phyloP scores from a whole-genome alignment of 1,140 invertebrate genomes.

The Drosophila elegans region DNA sequence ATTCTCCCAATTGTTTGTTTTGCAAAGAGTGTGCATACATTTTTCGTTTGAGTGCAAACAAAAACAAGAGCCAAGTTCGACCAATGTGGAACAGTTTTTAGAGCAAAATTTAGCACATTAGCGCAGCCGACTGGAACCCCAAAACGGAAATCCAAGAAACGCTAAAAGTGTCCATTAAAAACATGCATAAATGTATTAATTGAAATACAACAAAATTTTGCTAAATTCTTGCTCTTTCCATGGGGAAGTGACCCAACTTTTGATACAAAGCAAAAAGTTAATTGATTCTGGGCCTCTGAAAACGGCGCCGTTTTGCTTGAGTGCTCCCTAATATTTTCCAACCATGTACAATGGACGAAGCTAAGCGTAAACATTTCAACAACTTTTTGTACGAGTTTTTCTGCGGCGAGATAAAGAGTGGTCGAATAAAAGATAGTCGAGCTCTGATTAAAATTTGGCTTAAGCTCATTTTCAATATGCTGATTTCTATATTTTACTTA shows the following conservation, averaged over 20 bases:
- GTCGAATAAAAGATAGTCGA: constrained; percentile 24
- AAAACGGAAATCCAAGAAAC: constrained; percentile 53
- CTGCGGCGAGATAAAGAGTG: constrained; percentile 29
- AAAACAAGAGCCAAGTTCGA: constrained; percentile 38
- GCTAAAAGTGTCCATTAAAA: constrained; percentile 79
- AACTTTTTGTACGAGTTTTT: constrained; percentile 32
- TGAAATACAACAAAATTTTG: constrained; percentile 49
- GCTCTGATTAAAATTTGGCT: constrained; percentile 17
- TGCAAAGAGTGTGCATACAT: constrained; percentile 18
- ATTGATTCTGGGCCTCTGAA: constrained; percentile 73
- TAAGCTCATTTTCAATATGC: neutral
- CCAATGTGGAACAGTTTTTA: constrained; percentile 18
- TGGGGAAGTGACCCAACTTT: constrained; percentile 26
- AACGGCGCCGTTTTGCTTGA: constrained; percentile 63
- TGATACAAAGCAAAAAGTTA: constrained; percentile 47
- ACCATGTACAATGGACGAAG: constrained; percentile 68
- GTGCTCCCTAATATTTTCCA: constrained; percentile 58
- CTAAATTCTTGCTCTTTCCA: constrained; percentile 35
- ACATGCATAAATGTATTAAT: constrained; percentile 70
- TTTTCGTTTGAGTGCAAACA: constrained; percentile 32
- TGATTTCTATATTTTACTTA: neutral
- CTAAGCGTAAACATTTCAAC: constrained; percentile 80
- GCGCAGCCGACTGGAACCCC: constrained; percentile 69
- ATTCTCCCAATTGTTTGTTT: constrained; percentile 39
- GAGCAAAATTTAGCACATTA: constrained; percentile 54